phyloP scores from a whole-genome alignment of 1,140 invertebrate genomes.

The Aleiodes sp. region DNA sequence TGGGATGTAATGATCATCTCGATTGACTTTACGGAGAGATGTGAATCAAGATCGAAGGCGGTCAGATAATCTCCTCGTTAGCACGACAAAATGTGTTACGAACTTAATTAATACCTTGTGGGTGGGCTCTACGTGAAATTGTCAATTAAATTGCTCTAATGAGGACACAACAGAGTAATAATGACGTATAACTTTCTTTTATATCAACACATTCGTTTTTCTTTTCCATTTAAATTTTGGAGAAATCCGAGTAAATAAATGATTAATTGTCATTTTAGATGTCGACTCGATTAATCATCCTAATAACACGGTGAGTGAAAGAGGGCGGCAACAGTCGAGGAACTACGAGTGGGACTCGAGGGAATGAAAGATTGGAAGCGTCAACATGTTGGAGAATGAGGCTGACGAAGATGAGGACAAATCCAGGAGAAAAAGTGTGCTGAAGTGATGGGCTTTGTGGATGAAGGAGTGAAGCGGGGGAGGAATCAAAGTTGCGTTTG shows the following conservation, averaged over 20 bases:
- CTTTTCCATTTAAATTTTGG: background rate
- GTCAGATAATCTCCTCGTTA: constrained; percentile 24
- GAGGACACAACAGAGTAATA: too few relatives aligned
- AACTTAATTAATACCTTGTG: constrained; percentile 18
- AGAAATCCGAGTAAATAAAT: background rate
- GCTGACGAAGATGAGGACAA: constrained; percentile 6
- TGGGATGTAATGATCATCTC: background rate
- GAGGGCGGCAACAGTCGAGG: background rate
- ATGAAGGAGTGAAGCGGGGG: background rate
- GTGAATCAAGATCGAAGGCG: constrained; percentile 8
- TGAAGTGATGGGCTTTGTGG: background rate
- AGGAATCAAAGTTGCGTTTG: background rate
- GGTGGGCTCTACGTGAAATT: background rate
- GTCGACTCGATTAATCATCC: constrained; percentile 18
- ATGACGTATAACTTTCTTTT: too few relatives aligned
- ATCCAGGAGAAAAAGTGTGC: constrained; percentile 1
- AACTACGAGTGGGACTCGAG: background rate
- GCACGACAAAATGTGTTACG: constrained; percentile 20
- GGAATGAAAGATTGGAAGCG: constrained; percentile 21
- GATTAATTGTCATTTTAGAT: constrained; percentile 12
- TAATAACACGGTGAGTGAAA: background rate
- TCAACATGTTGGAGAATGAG: background rate
- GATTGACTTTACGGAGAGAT: background rate
- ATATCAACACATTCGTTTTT: background rate
- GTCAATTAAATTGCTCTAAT: background rate